phyloP scores from a whole-genome alignment of 2,113 vertebrate genomes.

The Speoplatyrhinus poulsoni region DNA sequence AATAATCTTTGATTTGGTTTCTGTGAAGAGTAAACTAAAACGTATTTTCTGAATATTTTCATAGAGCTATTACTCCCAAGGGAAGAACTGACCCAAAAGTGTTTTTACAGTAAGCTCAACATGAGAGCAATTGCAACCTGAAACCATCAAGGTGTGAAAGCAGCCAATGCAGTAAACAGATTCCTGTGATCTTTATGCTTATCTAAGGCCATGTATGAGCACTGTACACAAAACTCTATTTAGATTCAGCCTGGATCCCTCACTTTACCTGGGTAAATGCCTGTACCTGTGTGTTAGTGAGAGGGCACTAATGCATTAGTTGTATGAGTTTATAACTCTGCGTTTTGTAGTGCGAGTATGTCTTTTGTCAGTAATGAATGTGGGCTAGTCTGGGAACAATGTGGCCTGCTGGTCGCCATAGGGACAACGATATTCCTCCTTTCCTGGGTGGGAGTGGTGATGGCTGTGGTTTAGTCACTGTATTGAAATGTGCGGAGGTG shows the following conservation, averaged over 20 bases:
- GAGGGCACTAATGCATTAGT: slow-evolving; percentile 45
- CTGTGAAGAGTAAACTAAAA: slow-evolving; percentile 40
- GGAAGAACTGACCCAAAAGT: slow-evolving; percentile 40
- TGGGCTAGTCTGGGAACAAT: slow-evolving; percentile 80
- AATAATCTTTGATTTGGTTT: slow-evolving; percentile 58
- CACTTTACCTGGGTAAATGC: background rate
- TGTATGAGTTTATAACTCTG: slow-evolving; percentile 26
- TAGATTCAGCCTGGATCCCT: slow-evolving; percentile 11
- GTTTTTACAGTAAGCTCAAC: slow-evolving; percentile 36
- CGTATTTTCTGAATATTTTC: slow-evolving; percentile 16
- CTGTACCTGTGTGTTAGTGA: slow-evolving; percentile 32
- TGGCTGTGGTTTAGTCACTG: slow-evolving; percentile 67
- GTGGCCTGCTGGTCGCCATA: slow-evolving; percentile 79
- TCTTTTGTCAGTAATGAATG: slow-evolving; percentile 79
- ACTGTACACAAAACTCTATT: background rate
- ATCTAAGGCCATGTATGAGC: slow-evolving; percentile 17
- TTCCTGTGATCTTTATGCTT: slow-evolving; percentile 32
- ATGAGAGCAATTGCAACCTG: slow-evolving; percentile 46
- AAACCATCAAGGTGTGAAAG: slow-evolving; percentile 51
- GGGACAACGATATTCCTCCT: slow-evolving; percentile 72
- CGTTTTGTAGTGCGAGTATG: slow-evolving; percentile 51
- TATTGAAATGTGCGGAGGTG: slow-evolving; percentile 74
- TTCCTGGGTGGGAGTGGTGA: slow-evolving; percentile 70
- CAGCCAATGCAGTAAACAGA: slow-evolving; percentile 23
- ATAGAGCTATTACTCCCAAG: slow-evolving; percentile 30